A percentile compares a stretch with the other conserved stretches of the same genome.
These are phyloP conservation scores for Macquaria ambigua DNA, from an alignment of 2,113 vertebrate genomes.

Conservation along the genomic window DNA sequence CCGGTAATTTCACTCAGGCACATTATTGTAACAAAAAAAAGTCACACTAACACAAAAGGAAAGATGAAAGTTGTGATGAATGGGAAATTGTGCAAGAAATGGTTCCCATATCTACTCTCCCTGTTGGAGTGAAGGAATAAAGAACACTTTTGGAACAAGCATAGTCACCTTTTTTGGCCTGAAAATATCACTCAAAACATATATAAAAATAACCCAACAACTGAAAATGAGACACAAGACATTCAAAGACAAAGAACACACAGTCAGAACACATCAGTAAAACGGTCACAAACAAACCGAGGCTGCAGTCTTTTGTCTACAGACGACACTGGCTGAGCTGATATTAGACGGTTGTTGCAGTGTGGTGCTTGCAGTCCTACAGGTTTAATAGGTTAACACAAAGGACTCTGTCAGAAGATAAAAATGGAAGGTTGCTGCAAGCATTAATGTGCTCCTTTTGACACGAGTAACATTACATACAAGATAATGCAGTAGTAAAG, in stretches of 20 bases:
- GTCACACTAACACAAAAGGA: constrained; percentile 31
- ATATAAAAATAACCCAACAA: constrained; percentile 7
- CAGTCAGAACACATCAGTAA: constrained; percentile 11
- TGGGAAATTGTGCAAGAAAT: constrained; percentile 76
- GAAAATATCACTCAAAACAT: constrained; percentile 43
- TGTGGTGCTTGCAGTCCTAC: constrained; percentile 28
- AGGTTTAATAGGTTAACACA: constrained; percentile 2
- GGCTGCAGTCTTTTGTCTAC: constrained; percentile 12
- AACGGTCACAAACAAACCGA: constrained; percentile 25
- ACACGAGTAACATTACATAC: constrained; percentile 45
- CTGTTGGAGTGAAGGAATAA: constrained; percentile 45
- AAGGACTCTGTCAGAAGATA: constrained; percentile 3
- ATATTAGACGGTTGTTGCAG: constrained; percentile 20
- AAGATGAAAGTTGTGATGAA: constrained; percentile 51
- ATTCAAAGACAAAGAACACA: constrained; percentile 43
- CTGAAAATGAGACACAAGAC: constrained; percentile 9
- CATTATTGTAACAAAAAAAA: constrained; percentile 53
- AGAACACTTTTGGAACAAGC: constrained; percentile 72
- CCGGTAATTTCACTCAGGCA: constrained; percentile 73
- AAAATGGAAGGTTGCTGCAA: constrained; percentile 42
- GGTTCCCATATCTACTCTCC: constrained; percentile 57
- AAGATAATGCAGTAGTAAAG: constrained; percentile 46
- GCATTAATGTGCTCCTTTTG: constrained; percentile 36
- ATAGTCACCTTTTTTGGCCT: constrained; percentile 70
- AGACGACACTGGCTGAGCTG: constrained; percentile 29